Evolutionary conservation across 1,140 invertebrate genomes (phyloP).

Genomic region (Cotesia typhae): DNA sequence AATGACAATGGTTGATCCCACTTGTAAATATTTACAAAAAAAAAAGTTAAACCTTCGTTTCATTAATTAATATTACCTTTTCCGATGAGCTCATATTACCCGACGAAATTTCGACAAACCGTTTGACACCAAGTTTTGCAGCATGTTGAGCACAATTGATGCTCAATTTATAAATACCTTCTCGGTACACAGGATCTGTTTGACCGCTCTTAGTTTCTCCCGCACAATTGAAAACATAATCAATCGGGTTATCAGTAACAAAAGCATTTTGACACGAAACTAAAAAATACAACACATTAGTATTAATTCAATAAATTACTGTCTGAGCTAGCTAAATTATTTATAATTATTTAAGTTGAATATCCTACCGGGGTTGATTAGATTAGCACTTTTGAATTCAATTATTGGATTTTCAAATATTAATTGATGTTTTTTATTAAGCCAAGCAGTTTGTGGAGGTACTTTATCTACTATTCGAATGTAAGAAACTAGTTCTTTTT

Average conservation of each 20-base stretch:
- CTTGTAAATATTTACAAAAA: slow-evolving; percentile 10
- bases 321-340: not conserved
- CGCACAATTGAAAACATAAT: slow-evolving; percentile 88
- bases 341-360: not conserved
- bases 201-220: slow-evolving; percentile 89
- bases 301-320: too few relatives aligned
- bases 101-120: slow-evolving; percentile 86
- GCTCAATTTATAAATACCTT: slow-evolving; percentile 86
- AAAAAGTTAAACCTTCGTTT: slow-evolving; percentile 7
- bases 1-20: too few relatives aligned
- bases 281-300: slow-evolving; percentile 51
- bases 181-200: slow-evolving; percentile 87
- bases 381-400: slow-evolving; percentile 90
- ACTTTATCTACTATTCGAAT: slow-evolving; percentile 90
- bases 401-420: slow-evolving; percentile 78
- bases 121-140: slow-evolving; percentile 72
- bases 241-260: slow-evolving; percentile 70
- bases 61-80: slow-evolving; percentile 70
- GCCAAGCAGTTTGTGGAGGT: slow-evolving; percentile 89
- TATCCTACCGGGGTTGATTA: slow-evolving; percentile 85
- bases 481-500: slow-evolving; percentile 78
- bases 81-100: slow-evolving; percentile 82
- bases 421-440: slow-evolving; percentile 78
- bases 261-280: slow-evolving; percentile 82
- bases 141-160: slow-evolving; percentile 84